Evolutionary conservation across 2,888 invertebrate genomes (phyloP).

Genomic region (Mimas tiliae): DNA sequence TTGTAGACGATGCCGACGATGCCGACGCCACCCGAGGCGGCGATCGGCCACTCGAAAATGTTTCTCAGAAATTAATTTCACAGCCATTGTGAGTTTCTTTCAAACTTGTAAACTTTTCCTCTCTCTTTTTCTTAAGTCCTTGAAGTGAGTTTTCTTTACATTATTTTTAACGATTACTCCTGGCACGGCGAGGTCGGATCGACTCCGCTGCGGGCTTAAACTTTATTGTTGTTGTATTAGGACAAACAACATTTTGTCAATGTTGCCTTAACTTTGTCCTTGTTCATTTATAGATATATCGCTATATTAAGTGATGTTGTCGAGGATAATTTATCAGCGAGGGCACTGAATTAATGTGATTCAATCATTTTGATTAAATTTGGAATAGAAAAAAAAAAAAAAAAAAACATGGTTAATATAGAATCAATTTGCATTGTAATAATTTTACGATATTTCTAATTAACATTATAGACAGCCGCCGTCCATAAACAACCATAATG

Average conservation of each 20-base stretch:
- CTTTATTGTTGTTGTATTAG: conserved; percentile 14
- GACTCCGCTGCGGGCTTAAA: not conserved
- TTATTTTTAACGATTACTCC: conserved; percentile 23
- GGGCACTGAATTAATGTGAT: not conserved
- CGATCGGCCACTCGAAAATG: conserved; percentile 40
- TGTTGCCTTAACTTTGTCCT: not conserved
- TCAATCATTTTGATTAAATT: too few species aligned
- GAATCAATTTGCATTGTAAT: too few species aligned
- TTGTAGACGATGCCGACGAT: conserved; percentile 23
- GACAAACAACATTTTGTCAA: conserved; percentile 6
- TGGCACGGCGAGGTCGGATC: not conserved
- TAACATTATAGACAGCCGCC: too few species aligned
- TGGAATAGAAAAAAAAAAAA: too few species aligned
- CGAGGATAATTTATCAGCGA: not conserved
- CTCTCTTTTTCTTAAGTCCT: conserved; percentile 25
- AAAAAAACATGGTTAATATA: too few species aligned
- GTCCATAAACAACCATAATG: too few species aligned
- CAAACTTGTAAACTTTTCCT: conserved; percentile 34
- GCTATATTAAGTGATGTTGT: not conserved
- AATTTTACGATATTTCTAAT: too few species aligned
- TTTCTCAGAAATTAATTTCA: conserved; percentile 43
- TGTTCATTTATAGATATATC: not conserved
- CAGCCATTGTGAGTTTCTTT: conserved; percentile 37
- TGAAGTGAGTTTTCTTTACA: conserved; percentile 21
- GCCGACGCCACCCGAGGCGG: conserved; percentile 37